Evolutionary conservation across 2,888 invertebrate genomes (phyloP).

Genomic region (Lasius platythorax): DNA sequence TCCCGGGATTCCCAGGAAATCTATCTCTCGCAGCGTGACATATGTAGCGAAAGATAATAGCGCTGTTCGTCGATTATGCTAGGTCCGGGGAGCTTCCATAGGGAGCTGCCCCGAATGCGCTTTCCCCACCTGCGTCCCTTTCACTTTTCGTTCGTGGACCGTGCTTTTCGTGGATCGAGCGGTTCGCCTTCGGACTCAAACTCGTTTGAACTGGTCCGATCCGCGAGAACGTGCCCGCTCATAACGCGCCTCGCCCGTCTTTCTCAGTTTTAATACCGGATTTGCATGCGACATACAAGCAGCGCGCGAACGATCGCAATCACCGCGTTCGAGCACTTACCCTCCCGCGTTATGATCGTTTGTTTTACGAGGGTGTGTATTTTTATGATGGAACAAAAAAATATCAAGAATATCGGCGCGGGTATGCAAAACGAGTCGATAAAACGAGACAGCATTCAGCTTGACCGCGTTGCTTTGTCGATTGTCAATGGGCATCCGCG

Average conservation of each 20-base stretch:
- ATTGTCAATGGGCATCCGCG: neutral
- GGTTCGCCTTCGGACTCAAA: constrained; percentile 77
- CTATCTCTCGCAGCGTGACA: neutral
- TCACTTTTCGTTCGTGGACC: constrained; percentile 81
- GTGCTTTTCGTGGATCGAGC: constrained; percentile 76
- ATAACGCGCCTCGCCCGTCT: constrained; percentile 59
- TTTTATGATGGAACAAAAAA: constrained; percentile 6
- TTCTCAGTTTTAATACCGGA: constrained; percentile 68
- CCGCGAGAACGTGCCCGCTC: constrained; percentile 50
- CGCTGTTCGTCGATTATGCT: constrained; percentile 69
- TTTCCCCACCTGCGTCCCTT: constrained; percentile 72
- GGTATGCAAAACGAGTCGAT: constrained; percentile 17
- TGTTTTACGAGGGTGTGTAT: constrained; percentile 46
- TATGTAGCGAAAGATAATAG: constrained; percentile 40
- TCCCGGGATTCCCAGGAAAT: constrained; percentile 14
- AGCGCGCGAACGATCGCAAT: constrained; percentile 36
- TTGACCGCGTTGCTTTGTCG: constrained; percentile 1
- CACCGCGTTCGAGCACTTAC: constrained; percentile 25
- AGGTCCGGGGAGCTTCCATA: constrained; percentile 78
- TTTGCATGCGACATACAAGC: constrained; percentile 51
- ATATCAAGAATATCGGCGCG: neutral
- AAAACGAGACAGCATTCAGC: constrained; percentile 27
- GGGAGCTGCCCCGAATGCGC: constrained; percentile 1
- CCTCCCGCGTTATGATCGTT: constrained; percentile 40
- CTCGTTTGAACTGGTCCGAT: constrained; percentile 73